Evolutionary conservation across 2,888 invertebrate genomes (phyloP), one percentile per base, ranked within the genome.

Genomic region (Lycocerus yunnanus): DNA sequence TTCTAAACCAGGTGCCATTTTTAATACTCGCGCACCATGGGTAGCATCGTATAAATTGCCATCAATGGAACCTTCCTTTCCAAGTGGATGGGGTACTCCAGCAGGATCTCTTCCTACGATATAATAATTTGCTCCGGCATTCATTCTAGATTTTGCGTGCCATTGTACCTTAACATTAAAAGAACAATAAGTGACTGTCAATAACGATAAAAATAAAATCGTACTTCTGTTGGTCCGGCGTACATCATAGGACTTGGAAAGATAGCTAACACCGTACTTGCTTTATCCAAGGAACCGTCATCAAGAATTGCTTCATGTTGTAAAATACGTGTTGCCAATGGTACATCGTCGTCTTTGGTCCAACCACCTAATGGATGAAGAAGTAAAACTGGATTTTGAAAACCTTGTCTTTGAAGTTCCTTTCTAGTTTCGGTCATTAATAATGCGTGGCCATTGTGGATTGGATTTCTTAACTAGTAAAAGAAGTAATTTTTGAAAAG

Each of bases 211-310:
- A 63, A 63, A 63, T 63, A 13, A 18, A 63, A 63, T 59, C 21
- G 5, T 69, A 75, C 75, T 90, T 99, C 99, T 14, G 98, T 97
- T 14, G 99, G 99, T 0, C 99, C 99, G 2, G 99, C 99, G 85
- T 99, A 99, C 94, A 98, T 95, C 99, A 99, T 99, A 1, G 99
- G 99, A 70, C 98, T 98, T 0, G 99, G 99, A 88, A 99, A 99
- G 84, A 99, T 98, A 0, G 98, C 98, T 74, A 99, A 88, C 10
- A 99, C 91, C 0, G 99, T 99, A 21, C 93, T 91, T 58, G 92
- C 89, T 0, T 94, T 92, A 84, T 98, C 96, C 16, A 97, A 84
- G 0, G 97, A 91, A 0, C 95, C 94, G 74, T 97, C 96, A 79
- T 93, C 93, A 14, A 99, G 89, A 11, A 98, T 96, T 0, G 97